These are phyloP conservation scores for Drymodes brunneopygia DNA, from an alignment of 2,113 vertebrate genomes.

Conservation along the genomic window DNA sequence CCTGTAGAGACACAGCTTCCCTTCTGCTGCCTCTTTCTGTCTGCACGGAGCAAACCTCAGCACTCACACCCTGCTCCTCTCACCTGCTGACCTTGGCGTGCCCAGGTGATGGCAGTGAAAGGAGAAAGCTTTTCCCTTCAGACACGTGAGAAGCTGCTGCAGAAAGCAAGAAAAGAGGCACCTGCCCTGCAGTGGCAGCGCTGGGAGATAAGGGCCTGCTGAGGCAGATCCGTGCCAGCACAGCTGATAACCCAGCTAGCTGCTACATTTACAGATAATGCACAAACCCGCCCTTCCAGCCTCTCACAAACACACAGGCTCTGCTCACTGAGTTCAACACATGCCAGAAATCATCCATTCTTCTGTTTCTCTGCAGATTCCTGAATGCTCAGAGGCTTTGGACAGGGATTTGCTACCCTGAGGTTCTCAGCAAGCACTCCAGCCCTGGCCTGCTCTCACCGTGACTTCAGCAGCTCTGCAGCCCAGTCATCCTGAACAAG, in stretches of 20 bases:
- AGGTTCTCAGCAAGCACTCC: not conserved
- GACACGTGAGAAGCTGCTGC: not conserved
- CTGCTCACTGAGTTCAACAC: not conserved
- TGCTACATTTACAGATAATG: not conserved
- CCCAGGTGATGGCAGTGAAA: not conserved
- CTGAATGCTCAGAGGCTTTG: not conserved
- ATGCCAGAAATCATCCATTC: conserved; percentile 26
- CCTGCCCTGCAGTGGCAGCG: not conserved
- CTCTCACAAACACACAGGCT: not conserved
- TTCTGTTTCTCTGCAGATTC: not conserved
- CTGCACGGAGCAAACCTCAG: not conserved
- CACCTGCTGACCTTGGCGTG: not conserved
- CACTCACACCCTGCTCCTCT: not conserved
- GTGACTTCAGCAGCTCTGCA: not conserved
- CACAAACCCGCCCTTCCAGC: not conserved
- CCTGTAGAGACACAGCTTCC: not conserved
- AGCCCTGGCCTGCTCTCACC: not conserved
- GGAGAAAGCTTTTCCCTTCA: not conserved
- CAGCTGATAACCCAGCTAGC: not conserved
- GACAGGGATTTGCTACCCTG: not conserved
- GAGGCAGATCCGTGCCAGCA: not conserved
- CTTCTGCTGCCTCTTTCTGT: not conserved
- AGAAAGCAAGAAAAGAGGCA: not conserved
- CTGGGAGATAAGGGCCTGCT: not conserved
- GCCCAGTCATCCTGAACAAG: not conserved